Evolutionary conservation across 1,140 invertebrate genomes (phyloP), one percentile per base, ranked within the genome.

Genomic region (Nomia melanderi): DNA sequence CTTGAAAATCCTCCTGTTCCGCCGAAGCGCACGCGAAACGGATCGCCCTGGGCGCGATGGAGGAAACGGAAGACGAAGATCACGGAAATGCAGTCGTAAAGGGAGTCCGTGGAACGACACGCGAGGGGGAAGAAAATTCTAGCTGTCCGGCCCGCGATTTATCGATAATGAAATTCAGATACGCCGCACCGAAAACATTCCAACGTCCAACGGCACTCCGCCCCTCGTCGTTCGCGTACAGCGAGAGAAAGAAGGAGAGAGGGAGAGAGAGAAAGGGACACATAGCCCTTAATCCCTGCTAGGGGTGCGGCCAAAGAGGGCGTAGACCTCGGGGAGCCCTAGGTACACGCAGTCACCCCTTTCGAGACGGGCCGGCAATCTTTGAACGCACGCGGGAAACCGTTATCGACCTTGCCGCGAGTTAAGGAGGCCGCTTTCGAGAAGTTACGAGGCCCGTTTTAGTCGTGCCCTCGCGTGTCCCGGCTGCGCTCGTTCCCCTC

Each of bases 251-350:
- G 44, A 33, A 23, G 36, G 50, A n/a, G 25, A 41, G 12, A 8
- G 7, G 5, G 41, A 41, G 36, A 44, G 57, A 27, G 17, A 53
- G 31, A 54, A 53, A 41, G 39, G 72, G n/a, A 27, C 17, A 44
- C 17, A 33, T 2, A 77, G n/a, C 25, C 75, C 31, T 75, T 69
- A 77, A 83, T 85, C 75, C 77, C 5, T 17, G 65, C 25, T 29
- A 71, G 62, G 67, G 87, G 86, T 85, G 86, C 84, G 83, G 77
- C 85, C 79, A 71, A 80, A 83, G 74, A 78, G 79, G 87, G 87
- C 87, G 87, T 86, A 81, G 67, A 87, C 84, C 70, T 74, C 76
- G 57, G n/a, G 47, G 39, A 69, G 60, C 69, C 50, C 33, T 74
- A 62, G 44, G 47, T 78, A 78, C 65, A 71, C 67, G 57, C 62